Evolutionary conservation across 2,888 invertebrate genomes (phyloP).

Genomic region (Phalera bucephala): DNA sequence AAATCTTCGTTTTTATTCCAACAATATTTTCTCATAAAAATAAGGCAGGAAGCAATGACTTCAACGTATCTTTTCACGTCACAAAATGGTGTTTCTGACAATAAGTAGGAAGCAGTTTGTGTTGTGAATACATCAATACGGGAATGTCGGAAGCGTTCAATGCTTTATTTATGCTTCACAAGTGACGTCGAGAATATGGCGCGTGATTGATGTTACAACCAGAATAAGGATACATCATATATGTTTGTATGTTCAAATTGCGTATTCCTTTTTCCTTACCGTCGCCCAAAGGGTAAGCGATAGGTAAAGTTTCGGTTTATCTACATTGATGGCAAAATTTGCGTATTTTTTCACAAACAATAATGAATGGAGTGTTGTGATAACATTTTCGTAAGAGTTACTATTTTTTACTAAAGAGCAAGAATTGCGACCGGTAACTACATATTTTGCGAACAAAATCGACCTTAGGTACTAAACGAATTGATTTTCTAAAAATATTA

Average conservation of each 20-base stretch:
- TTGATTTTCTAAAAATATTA: too few relatives aligned
- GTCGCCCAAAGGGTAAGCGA: slow-evolving; percentile 28
- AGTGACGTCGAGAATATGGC: slow-evolving; percentile 58
- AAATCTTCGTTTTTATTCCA: too few relatives aligned
- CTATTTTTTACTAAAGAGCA: too few relatives aligned
- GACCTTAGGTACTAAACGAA: too few relatives aligned
- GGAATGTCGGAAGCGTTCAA: slow-evolving; percentile 59
- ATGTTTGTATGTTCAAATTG: slow-evolving; percentile 48
- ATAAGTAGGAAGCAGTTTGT: slow-evolving; percentile 55
- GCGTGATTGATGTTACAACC: slow-evolving; percentile 65
- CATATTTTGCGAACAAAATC: too few relatives aligned
- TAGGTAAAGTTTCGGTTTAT: slow-evolving; percentile 18
- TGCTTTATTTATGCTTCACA: slow-evolving; percentile 64
- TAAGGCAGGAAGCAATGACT: slow-evolving; percentile 39
- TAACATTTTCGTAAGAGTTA: background rate
- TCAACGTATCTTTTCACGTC: slow-evolving; percentile 36
- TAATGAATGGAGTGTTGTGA: background rate
- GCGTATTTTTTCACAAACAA: slow-evolving; percentile 8
- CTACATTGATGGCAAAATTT: slow-evolving; percentile 3
- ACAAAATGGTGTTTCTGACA: slow-evolving; percentile 49
- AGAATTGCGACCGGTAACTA: slow-evolving; percentile 52
- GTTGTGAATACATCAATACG: slow-evolving; percentile 66
- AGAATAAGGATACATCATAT: slow-evolving; percentile 57
- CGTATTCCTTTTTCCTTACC: slow-evolving; percentile 37
- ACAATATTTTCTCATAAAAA: too few relatives aligned